A percentile compares a stretch with the other conserved stretches of the same genome.
These are phyloP conservation scores for Dicyrtomina minuta DNA, from an alignment of 2,888 invertebrate genomes.

Conservation along the genomic window DNA sequence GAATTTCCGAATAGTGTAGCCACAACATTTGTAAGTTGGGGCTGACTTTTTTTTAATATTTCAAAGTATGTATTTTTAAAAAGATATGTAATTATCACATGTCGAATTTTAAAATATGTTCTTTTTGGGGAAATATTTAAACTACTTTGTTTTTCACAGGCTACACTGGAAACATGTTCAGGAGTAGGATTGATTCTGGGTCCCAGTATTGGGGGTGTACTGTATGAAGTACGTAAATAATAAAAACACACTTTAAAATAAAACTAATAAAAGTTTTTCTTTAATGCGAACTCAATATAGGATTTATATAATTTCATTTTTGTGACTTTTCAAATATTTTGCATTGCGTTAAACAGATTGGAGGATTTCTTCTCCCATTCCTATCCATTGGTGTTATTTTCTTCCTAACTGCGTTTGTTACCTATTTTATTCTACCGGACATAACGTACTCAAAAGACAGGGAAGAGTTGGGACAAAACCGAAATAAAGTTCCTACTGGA, in stretches of 20 bases:
- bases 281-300: constrained; percentile 60
- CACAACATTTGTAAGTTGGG: constrained; percentile 60
- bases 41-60: too few species aligned
- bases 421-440: constrained; percentile 56
- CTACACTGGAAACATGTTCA: constrained; percentile 57
- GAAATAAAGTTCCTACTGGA: too few species aligned
- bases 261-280: constrained; percentile 64
- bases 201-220: constrained; percentile 56
- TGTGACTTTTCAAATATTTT: neutral
- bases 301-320: constrained; percentile 61
- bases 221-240: constrained; percentile 56
- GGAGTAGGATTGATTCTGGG: constrained; percentile 57
- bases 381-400: constrained; percentile 56
- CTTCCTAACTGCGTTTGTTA: constrained; percentile 55
- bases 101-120: too few species aligned
- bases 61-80: too few species aligned
- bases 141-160: too few species aligned
- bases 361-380: constrained; percentile 59
- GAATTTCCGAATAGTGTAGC: constrained; percentile 60
- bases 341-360: constrained; percentile 58
- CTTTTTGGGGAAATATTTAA: too few species aligned
- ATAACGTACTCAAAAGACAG: too few species aligned
- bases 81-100: too few species aligned
- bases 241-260: neutral
- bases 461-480: constrained; percentile 63